Evolutionary conservation across 2,797 vertebrate species (phyloP).

Genomic region (Rousettus madagascariensis): DNA sequence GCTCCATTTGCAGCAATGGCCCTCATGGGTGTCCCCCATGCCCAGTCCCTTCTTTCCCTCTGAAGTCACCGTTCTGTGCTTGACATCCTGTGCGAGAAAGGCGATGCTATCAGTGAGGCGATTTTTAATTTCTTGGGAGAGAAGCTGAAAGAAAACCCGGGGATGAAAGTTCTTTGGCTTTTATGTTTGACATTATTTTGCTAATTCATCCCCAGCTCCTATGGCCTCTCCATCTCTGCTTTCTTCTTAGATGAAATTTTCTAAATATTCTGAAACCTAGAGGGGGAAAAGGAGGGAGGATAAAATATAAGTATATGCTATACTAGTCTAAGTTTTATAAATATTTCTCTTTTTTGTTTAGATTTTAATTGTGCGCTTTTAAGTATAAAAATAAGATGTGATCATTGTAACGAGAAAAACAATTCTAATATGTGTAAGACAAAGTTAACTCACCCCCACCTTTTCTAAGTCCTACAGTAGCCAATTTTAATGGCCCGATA

Average conservation of each 20-base stretch:
- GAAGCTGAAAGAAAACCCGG: background rate
- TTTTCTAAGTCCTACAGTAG: background rate
- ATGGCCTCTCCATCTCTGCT: background rate
- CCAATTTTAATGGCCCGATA: background rate
- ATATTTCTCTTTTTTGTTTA: background rate
- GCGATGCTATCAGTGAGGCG: background rate
- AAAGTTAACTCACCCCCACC: background rate
- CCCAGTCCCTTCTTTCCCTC: background rate
- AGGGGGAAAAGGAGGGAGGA: background rate
- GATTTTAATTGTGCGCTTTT: constrained; percentile 19
- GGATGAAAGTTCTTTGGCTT: background rate
- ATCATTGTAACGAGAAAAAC: background rate
- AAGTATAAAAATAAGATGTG: constrained; percentile 39
- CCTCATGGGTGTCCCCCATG: background rate
- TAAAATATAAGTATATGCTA: background rate
- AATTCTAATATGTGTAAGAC: background rate
- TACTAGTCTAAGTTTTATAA: background rate
- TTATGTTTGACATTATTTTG: background rate
- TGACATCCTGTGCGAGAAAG: background rate
- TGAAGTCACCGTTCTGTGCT: background rate
- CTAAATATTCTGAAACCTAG: background rate
- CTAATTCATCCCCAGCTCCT: background rate
- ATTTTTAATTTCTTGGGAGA: background rate
- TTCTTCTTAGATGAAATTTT: background rate
- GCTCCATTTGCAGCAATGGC: background rate